These are phyloP conservation scores for Leuciscus idus DNA, from an alignment of 2,113 vertebrate species.

Conservation along the genomic window DNA sequence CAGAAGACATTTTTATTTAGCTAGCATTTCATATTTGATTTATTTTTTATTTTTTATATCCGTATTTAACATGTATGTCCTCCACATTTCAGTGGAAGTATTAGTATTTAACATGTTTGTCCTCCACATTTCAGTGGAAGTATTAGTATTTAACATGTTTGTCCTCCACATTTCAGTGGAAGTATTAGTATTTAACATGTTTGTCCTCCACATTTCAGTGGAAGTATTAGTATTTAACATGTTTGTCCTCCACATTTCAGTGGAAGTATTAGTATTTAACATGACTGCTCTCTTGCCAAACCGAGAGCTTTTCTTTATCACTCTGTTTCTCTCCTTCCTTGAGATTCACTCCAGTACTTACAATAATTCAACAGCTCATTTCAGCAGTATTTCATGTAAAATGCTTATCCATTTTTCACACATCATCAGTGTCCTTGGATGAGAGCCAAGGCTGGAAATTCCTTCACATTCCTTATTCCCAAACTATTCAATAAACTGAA, in stretches of 20 bases:
- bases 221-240: background rate
- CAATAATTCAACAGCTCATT: conserved; percentile 6
- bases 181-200: background rate
- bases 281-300: background rate
- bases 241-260: background rate
- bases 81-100: background rate
- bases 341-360: background rate
- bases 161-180: background rate
- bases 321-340: background rate
- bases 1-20: background rate
- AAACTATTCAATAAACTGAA: background rate
- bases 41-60: background rate
- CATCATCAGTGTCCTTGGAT: background rate
- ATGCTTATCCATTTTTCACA: background rate
- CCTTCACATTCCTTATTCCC: background rate
- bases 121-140: background rate
- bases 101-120: background rate
- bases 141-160: background rate
- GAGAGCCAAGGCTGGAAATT: background rate
- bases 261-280: background rate
- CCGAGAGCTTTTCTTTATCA: background rate
- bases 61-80: background rate
- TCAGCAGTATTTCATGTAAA: background rate
- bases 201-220: background rate
- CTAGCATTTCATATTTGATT: background rate